A percentile compares a stretch with the other conserved stretches of the same genome.
Evolutionary conservation across 2,113 vertebrate genomes (phyloP).

Genomic region (Corynorhinus townsendii): DNA sequence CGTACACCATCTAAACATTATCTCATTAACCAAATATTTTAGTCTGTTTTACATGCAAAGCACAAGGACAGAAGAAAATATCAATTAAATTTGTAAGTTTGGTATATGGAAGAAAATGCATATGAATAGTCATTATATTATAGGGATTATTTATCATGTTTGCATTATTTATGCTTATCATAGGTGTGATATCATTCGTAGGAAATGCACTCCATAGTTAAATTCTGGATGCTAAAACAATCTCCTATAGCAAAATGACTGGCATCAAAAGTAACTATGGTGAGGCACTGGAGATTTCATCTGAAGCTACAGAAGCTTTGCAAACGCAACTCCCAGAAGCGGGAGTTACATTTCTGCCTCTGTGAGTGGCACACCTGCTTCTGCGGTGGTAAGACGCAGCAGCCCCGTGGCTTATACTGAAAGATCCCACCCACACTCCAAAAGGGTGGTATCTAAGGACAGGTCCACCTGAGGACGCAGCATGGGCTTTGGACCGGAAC

Average conservation of each 20-base stretch:
- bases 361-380: not conserved
- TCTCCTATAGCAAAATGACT: not conserved
- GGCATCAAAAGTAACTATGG: not conserved
- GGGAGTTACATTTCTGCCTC: not conserved
- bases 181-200: not conserved
- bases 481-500: not conserved
- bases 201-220: not conserved
- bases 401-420: too few relatives aligned
- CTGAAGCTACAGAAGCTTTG: not conserved
- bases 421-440: too few relatives aligned
- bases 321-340: not conserved
- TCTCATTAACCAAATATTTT: not conserved
- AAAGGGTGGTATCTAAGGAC: not conserved
- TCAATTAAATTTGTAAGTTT: not conserved
- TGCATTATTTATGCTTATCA: not conserved
- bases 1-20: not conserved
- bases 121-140: not conserved
- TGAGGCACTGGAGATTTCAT: not conserved
- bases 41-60: not conserved
- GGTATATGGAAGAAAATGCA: not conserved
- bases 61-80: not conserved
- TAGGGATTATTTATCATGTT: not conserved
- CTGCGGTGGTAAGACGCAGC: rapidly evolving
- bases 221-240: not conserved
- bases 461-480: rapidly evolving